Evolutionary conservation across 1,140 invertebrate species (phyloP).

Genomic region (Megathymus violae): DNA sequence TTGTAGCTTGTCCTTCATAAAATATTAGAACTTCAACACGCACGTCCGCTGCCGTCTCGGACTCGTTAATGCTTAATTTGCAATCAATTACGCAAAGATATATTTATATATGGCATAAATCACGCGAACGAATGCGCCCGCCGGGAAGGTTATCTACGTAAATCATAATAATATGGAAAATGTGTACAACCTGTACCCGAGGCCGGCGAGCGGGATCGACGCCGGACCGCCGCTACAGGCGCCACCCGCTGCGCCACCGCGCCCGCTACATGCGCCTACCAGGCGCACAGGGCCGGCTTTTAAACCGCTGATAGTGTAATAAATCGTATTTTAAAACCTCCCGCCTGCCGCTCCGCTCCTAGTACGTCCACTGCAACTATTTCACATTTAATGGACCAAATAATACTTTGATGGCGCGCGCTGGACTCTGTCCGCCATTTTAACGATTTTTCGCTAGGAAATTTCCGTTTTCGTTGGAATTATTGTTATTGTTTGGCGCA

Average conservation of each 20-base stretch:
- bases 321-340: conserved; percentile 69
- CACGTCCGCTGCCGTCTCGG: too few relatives aligned
- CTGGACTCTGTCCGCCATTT: conserved; percentile 55
- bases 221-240: conserved; percentile 47
- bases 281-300: conserved; percentile 53
- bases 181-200: conserved; percentile 29
- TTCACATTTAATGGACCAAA: conserved; percentile 74
- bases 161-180: conserved; percentile 41
- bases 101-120: conserved; percentile 30
- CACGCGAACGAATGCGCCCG: conserved; percentile 30
- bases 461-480: conserved; percentile 69
- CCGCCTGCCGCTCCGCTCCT: conserved; percentile 47
- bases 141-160: conserved; percentile 33
- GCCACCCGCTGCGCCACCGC: conserved; percentile 50
- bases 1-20: conserved; percentile 16
- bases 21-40: conserved; percentile 19
- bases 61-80: conserved; percentile 25
- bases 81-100: conserved; percentile 30
- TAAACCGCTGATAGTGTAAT: conserved; percentile 53
- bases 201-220: conserved; percentile 40
- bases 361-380: conserved; percentile 59
- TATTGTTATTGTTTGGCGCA: conserved; percentile 66
- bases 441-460: conserved; percentile 68
- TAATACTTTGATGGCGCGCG: conserved; percentile 60
- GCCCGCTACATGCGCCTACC: conserved; percentile 62